Percentiles rank a stretch among this genome's conserved stretches.
Conservation (phyloP, 2,797 vertebrate species). For the Rhinogobio ventralis region DNA sequence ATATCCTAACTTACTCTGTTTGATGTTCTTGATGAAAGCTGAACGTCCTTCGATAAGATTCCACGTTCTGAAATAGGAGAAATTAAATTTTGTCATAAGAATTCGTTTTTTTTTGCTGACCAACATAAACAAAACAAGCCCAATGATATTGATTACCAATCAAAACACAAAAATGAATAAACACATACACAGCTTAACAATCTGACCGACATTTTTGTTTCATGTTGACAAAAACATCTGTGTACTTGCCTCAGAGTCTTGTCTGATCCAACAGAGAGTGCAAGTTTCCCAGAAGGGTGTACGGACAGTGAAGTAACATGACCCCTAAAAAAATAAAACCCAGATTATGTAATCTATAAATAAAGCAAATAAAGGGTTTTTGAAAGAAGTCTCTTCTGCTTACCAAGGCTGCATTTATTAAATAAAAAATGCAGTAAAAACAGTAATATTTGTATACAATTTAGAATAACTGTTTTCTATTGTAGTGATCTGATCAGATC, state of each 20-base stretch:
- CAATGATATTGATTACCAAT: not conserved
- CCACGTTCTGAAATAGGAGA: slow-evolving; percentile 85
- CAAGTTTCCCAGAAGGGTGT: slow-evolving; percentile 96
- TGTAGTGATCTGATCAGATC: not conserved
- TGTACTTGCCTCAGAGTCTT: slow-evolving; percentile 88
- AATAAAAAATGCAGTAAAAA: not conserved
- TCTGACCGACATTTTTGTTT: not conserved
- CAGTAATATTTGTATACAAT: not conserved
- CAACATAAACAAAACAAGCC: not conserved
- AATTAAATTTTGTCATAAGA: not conserved
- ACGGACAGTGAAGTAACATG: slow-evolving; percentile 90
- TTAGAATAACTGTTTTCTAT: not conserved
- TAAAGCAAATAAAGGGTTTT: not conserved
- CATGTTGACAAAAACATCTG: not conserved
- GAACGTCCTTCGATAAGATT: slow-evolving; percentile 93
- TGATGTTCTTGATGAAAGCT: slow-evolving; percentile 97
- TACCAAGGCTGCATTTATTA: too few species aligned
- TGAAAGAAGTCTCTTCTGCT: not conserved
- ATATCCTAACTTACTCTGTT: slow-evolving; percentile 85
- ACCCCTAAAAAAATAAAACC: slow-evolving; percentile 77
- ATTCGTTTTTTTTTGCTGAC: not conserved
- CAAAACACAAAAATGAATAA: not conserved
- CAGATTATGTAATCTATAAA: not conserved
- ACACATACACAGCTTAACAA: not conserved
- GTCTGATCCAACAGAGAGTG: slow-evolving; percentile 95